A percentile compares a stretch with the other conserved stretches of the same genome.
phyloP scores from a whole-genome alignment of 1,140 invertebrate species.

The Leucophenga varia region DNA sequence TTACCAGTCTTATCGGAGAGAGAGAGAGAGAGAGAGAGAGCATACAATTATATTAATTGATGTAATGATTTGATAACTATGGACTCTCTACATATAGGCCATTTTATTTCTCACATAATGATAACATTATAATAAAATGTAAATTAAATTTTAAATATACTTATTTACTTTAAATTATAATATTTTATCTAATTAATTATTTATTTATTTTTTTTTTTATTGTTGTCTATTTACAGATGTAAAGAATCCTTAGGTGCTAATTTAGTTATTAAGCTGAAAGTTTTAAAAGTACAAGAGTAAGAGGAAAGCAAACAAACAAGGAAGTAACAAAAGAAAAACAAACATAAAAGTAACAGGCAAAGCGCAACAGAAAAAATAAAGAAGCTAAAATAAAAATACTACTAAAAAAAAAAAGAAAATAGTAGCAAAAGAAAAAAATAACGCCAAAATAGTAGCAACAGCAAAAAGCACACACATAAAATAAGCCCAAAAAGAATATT shows the following conservation, averaged over 20 bases:
- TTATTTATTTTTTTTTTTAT: conserved; percentile 12
- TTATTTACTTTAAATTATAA: too few species aligned
- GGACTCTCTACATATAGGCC: too few species aligned
- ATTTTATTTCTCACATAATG: too few species aligned
- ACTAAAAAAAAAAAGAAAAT: neutral
- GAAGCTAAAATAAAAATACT: too few species aligned
- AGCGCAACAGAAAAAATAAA: too few species aligned
- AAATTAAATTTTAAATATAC: too few species aligned
- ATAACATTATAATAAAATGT: too few species aligned
- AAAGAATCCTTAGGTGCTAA: conserved; percentile 56
- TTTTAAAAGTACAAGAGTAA: conserved; percentile 35
- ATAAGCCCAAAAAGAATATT: neutral
- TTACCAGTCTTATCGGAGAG: too few species aligned
- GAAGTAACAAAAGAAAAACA: conserved; percentile 1
- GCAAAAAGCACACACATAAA: conserved; percentile 1
- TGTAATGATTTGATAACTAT: too few species aligned
- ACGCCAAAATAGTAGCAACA: neutral
- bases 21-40: too few species aligned
- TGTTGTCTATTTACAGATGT: conserved; percentile 42
- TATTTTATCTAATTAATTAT: conserved; percentile 11
- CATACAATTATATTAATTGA: too few species aligned
- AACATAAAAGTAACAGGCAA: conserved; percentile 1
- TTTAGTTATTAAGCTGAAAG: conserved; percentile 51
- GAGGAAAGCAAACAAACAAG: neutral
- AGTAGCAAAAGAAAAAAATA: conserved; percentile 4